Percentiles rank a stretch among this genome's conserved stretches.
Conservation (phyloP, 2,797 vertebrate genomes). For the Crenichthys baileyi region DNA sequence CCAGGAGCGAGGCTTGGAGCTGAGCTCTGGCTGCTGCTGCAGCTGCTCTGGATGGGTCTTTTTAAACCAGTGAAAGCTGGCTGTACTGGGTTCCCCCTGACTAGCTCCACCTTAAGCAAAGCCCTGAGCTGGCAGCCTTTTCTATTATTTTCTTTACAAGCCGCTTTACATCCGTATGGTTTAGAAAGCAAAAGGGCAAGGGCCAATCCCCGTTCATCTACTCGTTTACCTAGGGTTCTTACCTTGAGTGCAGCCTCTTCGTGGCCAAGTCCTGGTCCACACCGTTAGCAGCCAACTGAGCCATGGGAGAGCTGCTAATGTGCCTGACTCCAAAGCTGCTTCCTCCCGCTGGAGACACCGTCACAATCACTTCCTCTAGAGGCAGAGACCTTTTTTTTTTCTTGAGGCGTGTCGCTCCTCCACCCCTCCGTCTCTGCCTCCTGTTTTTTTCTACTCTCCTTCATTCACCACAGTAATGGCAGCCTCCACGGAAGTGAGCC, state of each 20-base stretch:
- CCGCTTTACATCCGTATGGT: slow-evolving; percentile 41
- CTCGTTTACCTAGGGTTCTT: slow-evolving; percentile 37
- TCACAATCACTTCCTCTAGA: slow-evolving; percentile 32
- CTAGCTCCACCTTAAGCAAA: slow-evolving; percentile 56
- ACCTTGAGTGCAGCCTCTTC: slow-evolving; percentile 86
- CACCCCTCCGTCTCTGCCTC: slow-evolving; percentile 33
- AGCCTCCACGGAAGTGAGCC: slow-evolving; percentile 83
- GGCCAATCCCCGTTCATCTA: slow-evolving; percentile 3
- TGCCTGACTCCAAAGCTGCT: slow-evolving; percentile 31
- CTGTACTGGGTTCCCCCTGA: slow-evolving; percentile 36
- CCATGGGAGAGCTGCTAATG: slow-evolving; percentile 71
- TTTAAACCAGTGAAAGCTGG: slow-evolving; percentile 52
- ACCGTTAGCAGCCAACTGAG: slow-evolving; percentile 77
- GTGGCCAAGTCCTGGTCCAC: slow-evolving; percentile 79
- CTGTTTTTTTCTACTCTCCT: slow-evolving; percentile 14
- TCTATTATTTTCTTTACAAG: slow-evolving; percentile 7
- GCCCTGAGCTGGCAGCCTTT: slow-evolving; percentile 42
- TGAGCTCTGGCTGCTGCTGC: slow-evolving; percentile 44
- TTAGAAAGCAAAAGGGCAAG: background rate
- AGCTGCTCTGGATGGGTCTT: slow-evolving; percentile 39
- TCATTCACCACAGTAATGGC: slow-evolving; percentile 72
- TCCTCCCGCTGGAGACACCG: slow-evolving; percentile 38
- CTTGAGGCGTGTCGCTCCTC: slow-evolving; percentile 38
- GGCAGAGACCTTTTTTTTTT: slow-evolving; percentile 46
- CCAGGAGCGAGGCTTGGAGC: slow-evolving; percentile 66